These are phyloP conservation scores for Allacma fusca DNA, from an alignment of 2,888 invertebrate genomes.

Conservation along the genomic window DNA sequence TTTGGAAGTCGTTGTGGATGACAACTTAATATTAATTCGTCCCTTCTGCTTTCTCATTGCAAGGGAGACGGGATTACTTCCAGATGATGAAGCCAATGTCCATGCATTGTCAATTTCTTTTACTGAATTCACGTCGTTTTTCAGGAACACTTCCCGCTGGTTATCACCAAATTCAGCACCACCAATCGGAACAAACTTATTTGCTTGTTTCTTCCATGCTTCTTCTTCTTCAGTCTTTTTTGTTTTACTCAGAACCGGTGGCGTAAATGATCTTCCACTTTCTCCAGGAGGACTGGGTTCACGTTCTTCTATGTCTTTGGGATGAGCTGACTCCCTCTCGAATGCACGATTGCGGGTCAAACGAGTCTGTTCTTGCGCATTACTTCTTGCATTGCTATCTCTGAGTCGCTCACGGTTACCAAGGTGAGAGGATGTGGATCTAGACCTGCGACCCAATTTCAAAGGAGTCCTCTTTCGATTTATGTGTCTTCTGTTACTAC, in stretches of 20 bases:
- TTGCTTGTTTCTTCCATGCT: slow-evolving; percentile 45
- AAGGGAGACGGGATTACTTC: slow-evolving; percentile 27
- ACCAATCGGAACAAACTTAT: slow-evolving; percentile 49
- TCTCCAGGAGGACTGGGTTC: slow-evolving; percentile 54
- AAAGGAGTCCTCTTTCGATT: slow-evolving; percentile 38
- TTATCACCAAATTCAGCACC: slow-evolving; percentile 34
- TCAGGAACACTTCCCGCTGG: slow-evolving; percentile 25
- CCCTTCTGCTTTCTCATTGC: slow-evolving; percentile 56
- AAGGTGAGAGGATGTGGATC: slow-evolving; percentile 22
- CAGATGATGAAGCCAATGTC: neutral
- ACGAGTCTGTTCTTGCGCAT: slow-evolving; percentile 24
- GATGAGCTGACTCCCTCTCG: slow-evolving; percentile 63
- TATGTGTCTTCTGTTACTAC: neutral
- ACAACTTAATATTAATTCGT: slow-evolving; percentile 61
- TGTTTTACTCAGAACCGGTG: slow-evolving; percentile 18
- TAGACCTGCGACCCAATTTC: slow-evolving; percentile 14
- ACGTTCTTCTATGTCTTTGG: slow-evolving; percentile 45
- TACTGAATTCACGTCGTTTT: slow-evolving; percentile 27
- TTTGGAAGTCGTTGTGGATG: slow-evolving; percentile 55
- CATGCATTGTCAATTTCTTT: slow-evolving; percentile 34
- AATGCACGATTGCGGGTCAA: slow-evolving; percentile 55
- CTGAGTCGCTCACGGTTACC: slow-evolving; percentile 31
- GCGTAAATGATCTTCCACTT: slow-evolving; percentile 7
- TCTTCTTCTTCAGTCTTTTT: slow-evolving; percentile 46
- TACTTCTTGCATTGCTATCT: slow-evolving; percentile 22